Base-by-base conservation (phyloP, 2,797 vertebrate species). In the Myripristis murdjan region DNA sequence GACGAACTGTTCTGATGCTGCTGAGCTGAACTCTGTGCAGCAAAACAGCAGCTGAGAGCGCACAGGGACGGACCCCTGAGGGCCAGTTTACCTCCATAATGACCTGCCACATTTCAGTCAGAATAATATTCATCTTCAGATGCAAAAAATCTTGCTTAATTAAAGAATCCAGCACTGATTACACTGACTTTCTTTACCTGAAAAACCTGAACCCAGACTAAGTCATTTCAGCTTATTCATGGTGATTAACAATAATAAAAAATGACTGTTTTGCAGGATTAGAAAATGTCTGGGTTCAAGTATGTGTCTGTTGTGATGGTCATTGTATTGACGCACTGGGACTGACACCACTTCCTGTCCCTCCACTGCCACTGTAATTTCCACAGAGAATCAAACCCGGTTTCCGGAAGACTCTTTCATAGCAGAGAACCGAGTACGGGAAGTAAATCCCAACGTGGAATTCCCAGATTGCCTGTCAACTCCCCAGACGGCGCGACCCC, bases 391-490 rank as follows among this genome's bases (percentile, higher is more conserved):
- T 70, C 43, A 35, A 12, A 33, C 7, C 31, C 3, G 8, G 5
- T 83, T 79, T 84, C 80, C 83, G 83, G 83, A 88, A 91, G 69
- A 22, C 51, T 49, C 28, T 22, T 52, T 69, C 0, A 2, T 24
- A 31, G 6, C 31, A 39, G 9, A 10, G 37, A n/a, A n/a, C 31
- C 41, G 0, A 8, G 62, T 31, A 28, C 22, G 61, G 91, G 75
- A 90, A 89, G 54, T 71, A 39, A 22, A 53, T 59, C 37, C 14
- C 59, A 3, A 5, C 0, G 0, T 44, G 82, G 82, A 90, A 87
- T 88, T 90, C 67, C 85, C 87, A 85, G 51, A 69, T 14, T 35
- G 52, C 20, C 9, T 2, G n/a, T 48, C 28, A 11, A 43, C 77
- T 87, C 88, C 86, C 81, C 84, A 79, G 48, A 35, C 0, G 18